A percentile compares a stretch with the other conserved stretches of the same genome.
These are phyloP conservation scores for Sus cebifrons DNA, from an alignment of 2,797 vertebrate genomes.

Conservation along the genomic window DNA sequence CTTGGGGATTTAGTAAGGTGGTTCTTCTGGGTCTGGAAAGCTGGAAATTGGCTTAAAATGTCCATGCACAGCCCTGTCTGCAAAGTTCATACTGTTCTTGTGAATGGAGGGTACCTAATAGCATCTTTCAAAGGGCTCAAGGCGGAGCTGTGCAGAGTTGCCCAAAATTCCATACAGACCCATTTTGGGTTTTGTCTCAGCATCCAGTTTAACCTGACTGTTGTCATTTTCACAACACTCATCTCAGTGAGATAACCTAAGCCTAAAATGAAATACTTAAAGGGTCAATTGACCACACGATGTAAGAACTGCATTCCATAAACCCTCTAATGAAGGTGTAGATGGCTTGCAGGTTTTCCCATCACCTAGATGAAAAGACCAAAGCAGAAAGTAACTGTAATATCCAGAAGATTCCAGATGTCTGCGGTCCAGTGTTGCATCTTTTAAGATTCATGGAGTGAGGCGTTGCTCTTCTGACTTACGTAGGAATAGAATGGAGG, in stretches of 20 bases:
- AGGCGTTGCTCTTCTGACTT: neutral
- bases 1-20: neutral
- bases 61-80: neutral
- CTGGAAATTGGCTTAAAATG: neutral
- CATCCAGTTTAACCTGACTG: neutral
- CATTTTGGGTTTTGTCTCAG: neutral
- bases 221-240: neutral
- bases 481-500: neutral
- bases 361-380: neutral
- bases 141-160: neutral
- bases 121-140: neutral
- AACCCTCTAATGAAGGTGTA: neutral
- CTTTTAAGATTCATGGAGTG: rapidly evolving
- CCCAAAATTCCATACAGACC: rapidly evolving
- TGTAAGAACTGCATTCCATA: neutral
- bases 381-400: neutral
- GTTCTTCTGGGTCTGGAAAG: neutral
- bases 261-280: neutral
- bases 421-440: neutral
- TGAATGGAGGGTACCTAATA: neutral
- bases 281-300: neutral
- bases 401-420: neutral
- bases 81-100: neutral
- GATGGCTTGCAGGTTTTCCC: neutral
- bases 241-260: neutral